Evolutionary conservation across 1,140 invertebrate genomes (phyloP).

Genomic region (Apocrypta bakeri): DNA sequence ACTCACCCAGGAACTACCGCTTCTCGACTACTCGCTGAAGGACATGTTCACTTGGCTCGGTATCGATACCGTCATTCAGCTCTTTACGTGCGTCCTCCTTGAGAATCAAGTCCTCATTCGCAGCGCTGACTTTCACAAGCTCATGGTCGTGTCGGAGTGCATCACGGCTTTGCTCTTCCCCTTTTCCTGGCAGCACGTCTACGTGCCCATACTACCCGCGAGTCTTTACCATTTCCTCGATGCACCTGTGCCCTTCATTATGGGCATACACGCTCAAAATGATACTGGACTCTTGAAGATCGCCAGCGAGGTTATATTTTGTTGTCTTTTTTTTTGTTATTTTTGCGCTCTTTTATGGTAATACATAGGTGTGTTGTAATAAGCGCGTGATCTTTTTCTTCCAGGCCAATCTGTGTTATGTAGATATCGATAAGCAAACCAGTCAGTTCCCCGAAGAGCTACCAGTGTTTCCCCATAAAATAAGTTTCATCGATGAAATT

Average conservation of each 20-base stretch:
- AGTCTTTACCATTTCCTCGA: constrained; percentile 97
- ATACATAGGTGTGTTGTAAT: no score
- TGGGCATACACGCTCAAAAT: constrained; percentile 86
- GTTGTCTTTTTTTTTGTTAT: not conserved
- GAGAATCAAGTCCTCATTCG: constrained; percentile 97
- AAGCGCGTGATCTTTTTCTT: constrained; percentile 44
- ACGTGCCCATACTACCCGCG: constrained; percentile 97
- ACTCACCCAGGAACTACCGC: constrained; percentile 86
- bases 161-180: constrained; percentile 93
- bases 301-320: constrained; percentile 75
- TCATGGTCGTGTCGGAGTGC: constrained; percentile 98
- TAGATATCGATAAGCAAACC: constrained; percentile 94
- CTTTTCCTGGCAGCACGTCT: constrained; percentile 98
- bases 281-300: constrained; percentile 77
- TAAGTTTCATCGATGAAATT: constrained; percentile 91
- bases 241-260: constrained; percentile 98
- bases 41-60: constrained; percentile 91
- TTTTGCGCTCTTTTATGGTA: constrained; percentile 43
- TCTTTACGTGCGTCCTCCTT: constrained; percentile 96
- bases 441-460: constrained; percentile 97
- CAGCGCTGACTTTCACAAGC: constrained; percentile 93
- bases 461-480: constrained; percentile 92
- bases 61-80: constrained; percentile 91
- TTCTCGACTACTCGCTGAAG: constrained; percentile 94
- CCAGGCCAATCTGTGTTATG: constrained; percentile 92